Percentiles rank a stretch among this genome's conserved stretches.
phyloP scores from a whole-genome alignment of 2,797 vertebrate species.

The Spinibarbus caldwelli region DNA sequence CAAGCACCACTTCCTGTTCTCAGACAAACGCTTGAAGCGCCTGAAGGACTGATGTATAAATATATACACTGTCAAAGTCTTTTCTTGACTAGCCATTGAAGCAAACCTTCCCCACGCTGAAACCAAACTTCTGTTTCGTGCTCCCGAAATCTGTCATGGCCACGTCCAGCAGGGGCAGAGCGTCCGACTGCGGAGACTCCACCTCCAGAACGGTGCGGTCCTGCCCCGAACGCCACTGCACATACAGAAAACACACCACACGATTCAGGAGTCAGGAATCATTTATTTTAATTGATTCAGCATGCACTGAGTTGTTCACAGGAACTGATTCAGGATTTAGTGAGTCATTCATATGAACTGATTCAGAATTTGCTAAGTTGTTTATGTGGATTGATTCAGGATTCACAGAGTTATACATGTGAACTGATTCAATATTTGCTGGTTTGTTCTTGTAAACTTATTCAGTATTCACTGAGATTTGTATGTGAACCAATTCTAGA shows the following conservation, averaged over 20 bases:
- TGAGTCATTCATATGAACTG: too few relatives aligned
- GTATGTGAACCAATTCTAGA: too few relatives aligned
- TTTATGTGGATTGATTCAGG: too few relatives aligned
- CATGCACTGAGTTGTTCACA: background rate
- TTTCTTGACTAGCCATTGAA: conserved; percentile 82
- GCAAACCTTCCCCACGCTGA: conserved; percentile 95
- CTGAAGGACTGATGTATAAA: conserved; percentile 28
- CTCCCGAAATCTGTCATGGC: conserved; percentile 94
- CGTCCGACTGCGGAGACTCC: conserved; percentile 85
- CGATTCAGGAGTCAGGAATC: background rate
- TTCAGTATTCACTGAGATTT: too few relatives aligned
- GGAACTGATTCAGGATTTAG: background rate
- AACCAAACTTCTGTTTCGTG: conserved; percentile 94
- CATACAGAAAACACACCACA: background rate
- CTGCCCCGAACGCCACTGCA: conserved; percentile 88
- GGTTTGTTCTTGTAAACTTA: too few relatives aligned
- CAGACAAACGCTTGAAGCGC: conserved; percentile 30
- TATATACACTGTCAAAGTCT: conserved; percentile 40
- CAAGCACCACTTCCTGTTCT: conserved; percentile 39
- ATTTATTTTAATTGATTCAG: background rate
- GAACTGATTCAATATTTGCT: too few relatives aligned
- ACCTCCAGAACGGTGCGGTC: conserved; percentile 92
- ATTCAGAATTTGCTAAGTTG: too few relatives aligned
- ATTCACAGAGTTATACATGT: background rate
- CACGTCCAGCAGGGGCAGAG: conserved; percentile 90